Evolutionary conservation across 2,888 invertebrate species (phyloP), one percentile per base, ranked within the genome.

Genomic region (Eupithecia vulgata): DNA sequence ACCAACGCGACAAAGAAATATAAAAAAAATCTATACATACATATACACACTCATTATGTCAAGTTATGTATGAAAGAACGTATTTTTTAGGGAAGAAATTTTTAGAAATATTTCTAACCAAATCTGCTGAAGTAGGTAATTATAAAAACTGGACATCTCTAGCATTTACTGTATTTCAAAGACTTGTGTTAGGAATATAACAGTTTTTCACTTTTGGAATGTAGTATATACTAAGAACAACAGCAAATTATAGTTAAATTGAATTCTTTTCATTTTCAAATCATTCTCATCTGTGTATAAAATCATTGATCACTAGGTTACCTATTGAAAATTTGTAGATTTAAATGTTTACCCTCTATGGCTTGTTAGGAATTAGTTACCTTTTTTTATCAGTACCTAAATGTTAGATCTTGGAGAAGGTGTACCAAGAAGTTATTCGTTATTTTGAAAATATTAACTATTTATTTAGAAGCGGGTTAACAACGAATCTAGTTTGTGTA

Each of bases 331-430:
- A 45, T 48, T 40, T 67, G 10, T 69, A 69, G 69, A 66, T 66
- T 59, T 65, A 42, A 66, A 64, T 57, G 52, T 35, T 35, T 68
- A 66, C 42, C 34, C 17, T 52, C 6, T 59, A 66, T 59, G 52
- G 66, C 59, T 73, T 66, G 10, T 62, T 73, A 70, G 73, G 67
- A 67, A 64, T 64, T 73, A 73, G 70, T 64, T 73, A 73, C 67
- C 64, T 67, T 40, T 69, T 67, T 40, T 35, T 70, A 34, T 25
- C 57, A 68, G 67, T 71, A 71, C 21, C 42, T 42, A 35, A 67
- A 48, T 25, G 37, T n/a, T 71, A 48, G 21, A 62, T 71, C 42
- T 35, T 65, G 25, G 64, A 64, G n/a, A 40, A 64, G 65, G 40
- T 65, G 65, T 65, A 42, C 65, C 65, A 13, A 42, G 65, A 40